These are phyloP conservation scores for Calephelis perditalis DNA, from an alignment of 2,888 invertebrate species.

Conservation along the genomic window DNA sequence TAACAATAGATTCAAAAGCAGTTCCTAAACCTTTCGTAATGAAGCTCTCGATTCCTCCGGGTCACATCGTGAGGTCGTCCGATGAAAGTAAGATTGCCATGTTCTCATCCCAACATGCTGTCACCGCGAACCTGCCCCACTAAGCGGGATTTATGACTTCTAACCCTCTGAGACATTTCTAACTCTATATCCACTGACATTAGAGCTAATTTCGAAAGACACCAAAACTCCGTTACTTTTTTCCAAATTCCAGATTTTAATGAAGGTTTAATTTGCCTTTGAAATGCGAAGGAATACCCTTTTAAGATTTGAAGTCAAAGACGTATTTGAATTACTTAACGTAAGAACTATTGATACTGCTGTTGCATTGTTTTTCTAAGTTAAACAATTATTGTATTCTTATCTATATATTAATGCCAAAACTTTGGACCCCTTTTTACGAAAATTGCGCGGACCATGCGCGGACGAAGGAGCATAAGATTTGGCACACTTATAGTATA, in stretches of 20 bases:
- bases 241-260: constrained; percentile 3
- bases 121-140: constrained; percentile 26
- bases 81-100: constrained; percentile 58
- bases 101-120: constrained; percentile 39
- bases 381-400: too few relatives aligned
- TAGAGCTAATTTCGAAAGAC: constrained; percentile 10
- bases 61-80: constrained; percentile 58
- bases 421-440: too few relatives aligned
- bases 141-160: constrained; percentile 39
- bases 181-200: constrained; percentile 6
- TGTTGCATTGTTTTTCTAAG: too few relatives aligned
- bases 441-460: too few relatives aligned
- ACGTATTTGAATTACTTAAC: too few relatives aligned
- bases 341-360: too few relatives aligned
- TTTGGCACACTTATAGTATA: too few relatives aligned
- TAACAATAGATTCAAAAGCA: constrained; percentile 9
- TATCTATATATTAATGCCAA: too few relatives aligned
- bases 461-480: too few relatives aligned
- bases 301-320: background rate
- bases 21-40: constrained; percentile 2
- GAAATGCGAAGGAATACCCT: background rate
- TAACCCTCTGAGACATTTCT: constrained; percentile 15
- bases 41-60: constrained; percentile 24
- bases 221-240: background rate
- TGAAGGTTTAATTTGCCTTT: background rate